These are phyloP conservation scores for Hirtodrosophila confusa DNA, from an alignment of 2,888 invertebrate genomes.

Conservation along the genomic window DNA sequence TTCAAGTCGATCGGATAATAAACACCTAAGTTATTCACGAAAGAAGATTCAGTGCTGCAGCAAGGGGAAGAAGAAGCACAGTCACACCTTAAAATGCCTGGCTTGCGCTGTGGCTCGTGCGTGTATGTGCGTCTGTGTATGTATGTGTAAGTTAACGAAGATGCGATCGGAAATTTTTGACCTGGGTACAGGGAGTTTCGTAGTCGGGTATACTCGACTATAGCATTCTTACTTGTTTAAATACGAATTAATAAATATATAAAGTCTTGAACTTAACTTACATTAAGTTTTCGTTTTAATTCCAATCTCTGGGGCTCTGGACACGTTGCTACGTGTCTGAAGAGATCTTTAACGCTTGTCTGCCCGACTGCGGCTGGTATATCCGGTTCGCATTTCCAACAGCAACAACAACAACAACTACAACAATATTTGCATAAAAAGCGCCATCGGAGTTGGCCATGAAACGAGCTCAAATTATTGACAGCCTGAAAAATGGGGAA, in stretches of 20 bases:
- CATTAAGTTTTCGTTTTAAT: slow-evolving; percentile 26
- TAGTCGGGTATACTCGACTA: no score
- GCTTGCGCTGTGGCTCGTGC: no score
- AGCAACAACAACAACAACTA: neutral
- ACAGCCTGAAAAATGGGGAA: slow-evolving; percentile 56
- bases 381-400: slow-evolving; percentile 52
- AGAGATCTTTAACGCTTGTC: slow-evolving; percentile 18
- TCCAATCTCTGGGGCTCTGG: slow-evolving; percentile 32
- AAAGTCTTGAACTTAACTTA: slow-evolving; percentile 20
- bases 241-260: slow-evolving; percentile 26
- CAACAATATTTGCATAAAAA: slow-evolving; percentile 32
- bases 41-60: no score
- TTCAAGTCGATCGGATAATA: no score
- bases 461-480: slow-evolving; percentile 53
- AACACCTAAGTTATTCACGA: no score
- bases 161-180: no score
- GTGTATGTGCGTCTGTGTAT: no score
- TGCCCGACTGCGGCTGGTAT: slow-evolving; percentile 31
- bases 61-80: no score
- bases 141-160: no score
- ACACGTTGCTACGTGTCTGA: slow-evolving; percentile 47
- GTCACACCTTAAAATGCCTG: no score
- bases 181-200: no score
- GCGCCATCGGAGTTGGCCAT: slow-evolving; percentile 2
- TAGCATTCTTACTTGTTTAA: no score